Percentiles rank a stretch among this genome's conserved stretches.
Evolutionary conservation across 2,888 invertebrate genomes (phyloP).

Genomic region (Willowsia nigromaculata): DNA sequence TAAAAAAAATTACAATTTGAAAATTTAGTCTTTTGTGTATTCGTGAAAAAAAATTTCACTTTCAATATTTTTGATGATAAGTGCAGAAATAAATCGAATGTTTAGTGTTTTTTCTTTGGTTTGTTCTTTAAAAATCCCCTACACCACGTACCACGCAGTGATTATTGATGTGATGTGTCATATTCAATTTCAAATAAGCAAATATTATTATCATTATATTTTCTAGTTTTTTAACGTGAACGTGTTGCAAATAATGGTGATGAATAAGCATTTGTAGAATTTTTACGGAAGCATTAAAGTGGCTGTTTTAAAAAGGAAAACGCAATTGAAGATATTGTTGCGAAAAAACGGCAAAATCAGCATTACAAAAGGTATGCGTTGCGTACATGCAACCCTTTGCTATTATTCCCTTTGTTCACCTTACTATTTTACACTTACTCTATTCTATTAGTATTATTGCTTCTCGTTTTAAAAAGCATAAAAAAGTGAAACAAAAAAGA

Average conservation of each 20-base stretch:
- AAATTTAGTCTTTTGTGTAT: neutral
- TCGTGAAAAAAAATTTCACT: conserved; percentile 14
- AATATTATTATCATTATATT: neutral
- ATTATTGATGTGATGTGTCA: conserved; percentile 5
- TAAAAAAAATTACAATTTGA: neutral
- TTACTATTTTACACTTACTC: neutral
- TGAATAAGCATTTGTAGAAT: neutral
- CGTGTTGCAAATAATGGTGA: neutral
- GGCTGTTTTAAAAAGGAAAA: neutral
- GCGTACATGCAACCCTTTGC: neutral
- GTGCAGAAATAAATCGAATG: neutral
- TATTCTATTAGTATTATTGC: neutral
- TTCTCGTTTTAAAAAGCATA: neutral
- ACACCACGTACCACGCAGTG: neutral
- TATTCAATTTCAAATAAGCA: neutral
- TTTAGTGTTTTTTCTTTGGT: neutral
- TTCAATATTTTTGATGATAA: conserved; percentile 3
- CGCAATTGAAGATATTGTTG: neutral
- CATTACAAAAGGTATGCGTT: neutral
- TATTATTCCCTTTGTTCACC: neutral
- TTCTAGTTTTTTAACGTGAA: neutral
- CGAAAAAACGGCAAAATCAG: neutral
- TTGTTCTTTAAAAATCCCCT: neutral
- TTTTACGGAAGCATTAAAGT: neutral
- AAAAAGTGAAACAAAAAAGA: conserved; percentile 34